A percentile compares a stretch with the other conserved stretches of the same genome.
Conservation (phyloP, 2,888 invertebrate genomes). For the Cylloceria caligata region DNA sequence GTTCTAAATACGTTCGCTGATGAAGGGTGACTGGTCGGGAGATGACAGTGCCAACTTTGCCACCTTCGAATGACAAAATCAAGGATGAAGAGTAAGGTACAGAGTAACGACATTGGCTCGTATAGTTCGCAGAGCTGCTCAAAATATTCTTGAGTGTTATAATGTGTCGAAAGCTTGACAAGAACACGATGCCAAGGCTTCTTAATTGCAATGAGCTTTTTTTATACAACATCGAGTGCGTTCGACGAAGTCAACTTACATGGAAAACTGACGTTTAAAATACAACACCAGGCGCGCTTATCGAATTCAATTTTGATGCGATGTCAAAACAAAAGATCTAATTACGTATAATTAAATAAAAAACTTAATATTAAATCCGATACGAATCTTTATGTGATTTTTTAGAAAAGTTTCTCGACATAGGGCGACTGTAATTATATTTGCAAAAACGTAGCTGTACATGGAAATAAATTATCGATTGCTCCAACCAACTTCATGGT, state of each 20-base stretch:
- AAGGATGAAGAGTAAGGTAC: not conserved
- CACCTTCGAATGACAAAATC: slow-evolving; percentile 34
- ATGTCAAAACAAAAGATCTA: not conserved
- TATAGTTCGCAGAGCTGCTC: slow-evolving; percentile 30
- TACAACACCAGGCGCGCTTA: not conserved
- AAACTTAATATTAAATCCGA: not conserved
- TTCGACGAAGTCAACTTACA: not conserved
- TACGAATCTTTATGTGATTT: not conserved
- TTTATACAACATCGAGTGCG: not conserved
- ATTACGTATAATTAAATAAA: not conserved
- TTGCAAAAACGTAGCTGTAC: not conserved
- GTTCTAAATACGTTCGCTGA: slow-evolving; percentile 44
- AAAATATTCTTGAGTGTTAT: slow-evolving; percentile 43
- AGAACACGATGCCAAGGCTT: slow-evolving; percentile 3
- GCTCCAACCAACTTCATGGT: too few species aligned
- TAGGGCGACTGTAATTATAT: not conserved
- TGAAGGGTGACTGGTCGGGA: slow-evolving; percentile 48
- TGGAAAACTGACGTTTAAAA: not conserved
- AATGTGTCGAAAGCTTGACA: slow-evolving; percentile 41
- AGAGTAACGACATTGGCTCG: slow-evolving; percentile 42
- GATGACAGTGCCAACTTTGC: slow-evolving; percentile 38
- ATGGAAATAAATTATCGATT: too few species aligned
- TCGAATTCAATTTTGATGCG: not conserved
- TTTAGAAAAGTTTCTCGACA: not conserved
- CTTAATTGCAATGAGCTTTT: slow-evolving; percentile 1